Percentiles rank a stretch among this genome's conserved stretches.
Conservation (phyloP, 2,113 vertebrate species). For the Lophotis ruficrista region DNA sequence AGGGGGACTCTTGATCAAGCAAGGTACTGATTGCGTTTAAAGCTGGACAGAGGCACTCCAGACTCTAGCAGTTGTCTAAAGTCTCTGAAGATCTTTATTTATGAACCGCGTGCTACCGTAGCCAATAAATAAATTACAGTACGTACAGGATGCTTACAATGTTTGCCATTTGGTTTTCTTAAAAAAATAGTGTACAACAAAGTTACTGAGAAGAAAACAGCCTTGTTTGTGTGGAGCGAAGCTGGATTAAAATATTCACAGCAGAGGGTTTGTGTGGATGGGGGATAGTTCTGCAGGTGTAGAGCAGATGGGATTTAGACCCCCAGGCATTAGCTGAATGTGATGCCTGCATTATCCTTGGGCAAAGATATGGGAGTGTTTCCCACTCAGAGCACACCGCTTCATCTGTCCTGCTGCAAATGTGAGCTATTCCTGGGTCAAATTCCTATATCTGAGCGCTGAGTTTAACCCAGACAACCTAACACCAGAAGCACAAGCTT, state of each 20-base stretch:
- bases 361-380: background rate
- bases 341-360: background rate
- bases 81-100: slow-evolving; percentile 72
- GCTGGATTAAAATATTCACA: background rate
- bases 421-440: background rate
- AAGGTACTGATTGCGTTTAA: background rate
- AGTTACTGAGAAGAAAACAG: background rate
- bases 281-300: background rate
- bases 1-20: background rate
- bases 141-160: background rate
- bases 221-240: background rate
- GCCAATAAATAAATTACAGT: slow-evolving; percentile 56
- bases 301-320: background rate
- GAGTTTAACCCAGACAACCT: background rate
- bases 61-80: background rate
- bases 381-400: background rate
- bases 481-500: background rate
- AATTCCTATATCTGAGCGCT: background rate
- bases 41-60: background rate
- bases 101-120: slow-evolving; percentile 64
- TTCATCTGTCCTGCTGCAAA: background rate
- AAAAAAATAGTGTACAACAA: background rate
- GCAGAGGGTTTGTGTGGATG: background rate
- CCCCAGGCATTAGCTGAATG: background rate
- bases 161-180: background rate